Evolutionary conservation across 2,113 vertebrate species (phyloP), one percentile per base, ranked within the genome.

Genomic region (Campylomormyrus numenius): DNA sequence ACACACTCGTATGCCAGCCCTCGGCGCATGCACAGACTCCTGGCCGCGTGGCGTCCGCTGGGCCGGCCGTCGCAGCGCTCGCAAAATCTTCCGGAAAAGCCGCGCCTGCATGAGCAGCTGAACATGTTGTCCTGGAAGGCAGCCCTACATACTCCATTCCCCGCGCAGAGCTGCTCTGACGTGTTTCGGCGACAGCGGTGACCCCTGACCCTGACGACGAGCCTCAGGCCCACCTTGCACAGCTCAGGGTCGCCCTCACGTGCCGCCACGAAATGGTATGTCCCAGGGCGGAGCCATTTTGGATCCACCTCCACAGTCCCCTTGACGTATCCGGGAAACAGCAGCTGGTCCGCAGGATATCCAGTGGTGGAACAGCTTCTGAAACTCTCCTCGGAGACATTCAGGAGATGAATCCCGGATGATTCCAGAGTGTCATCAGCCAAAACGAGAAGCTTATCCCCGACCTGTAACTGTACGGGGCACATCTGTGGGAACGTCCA

Each of bases 381-480:
- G 90, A 98, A 98, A 90, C 92, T 90, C 52, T 95, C 93, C 92
- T 94, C 91, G 53, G 97, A 97, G 88, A 97, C 94, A 27, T 95
- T 96, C 83, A 97, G 92, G 88, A 98, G 88, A 91, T 94, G 96
- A 93, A 97, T 93, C 90, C 96, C 96, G 0, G 95, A 94, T 9
- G 93, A 93, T 70, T 93, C 93, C 90, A 97, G 95, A 1, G 94
- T 94, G n/a, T 92, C 94, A 92, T 95, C 95, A n/a, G 91, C 80
- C 27, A 94, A 96, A 92, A 97, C 94, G 89, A 96, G 92, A 90
- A 98, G 94, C 11, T 90, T 94, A 4, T 97, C 97, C 88, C 96
- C 97, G 9, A 95, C 56, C 7, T 98, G 97, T 92, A 97, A 93
- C 88, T 97, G 94, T 62, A 98, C 92, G 35, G 97, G 96, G 87